A percentile compares a stretch with the other conserved stretches of the same genome.
phyloP scores from a whole-genome alignment of 2,113 vertebrate genomes.

The Percopsis transmontana region DNA sequence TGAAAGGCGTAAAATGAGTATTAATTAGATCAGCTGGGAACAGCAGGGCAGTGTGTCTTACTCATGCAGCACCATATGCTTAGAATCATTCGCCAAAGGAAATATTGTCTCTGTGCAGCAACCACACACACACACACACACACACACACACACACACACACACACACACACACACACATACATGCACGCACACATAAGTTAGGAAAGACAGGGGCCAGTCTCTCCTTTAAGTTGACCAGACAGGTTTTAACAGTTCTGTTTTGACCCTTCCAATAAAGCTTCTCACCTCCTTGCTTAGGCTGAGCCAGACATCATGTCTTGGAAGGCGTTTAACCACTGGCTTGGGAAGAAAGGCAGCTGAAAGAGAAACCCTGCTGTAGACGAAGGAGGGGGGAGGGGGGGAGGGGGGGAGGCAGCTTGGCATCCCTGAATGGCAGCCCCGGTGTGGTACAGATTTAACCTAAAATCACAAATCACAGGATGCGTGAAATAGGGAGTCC shows the following conservation, averaged over 20 bases:
- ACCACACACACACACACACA: constrained; percentile 36
- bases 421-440: constrained; percentile 46
- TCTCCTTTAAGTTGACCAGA: constrained; percentile 34
- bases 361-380: constrained; percentile 51
- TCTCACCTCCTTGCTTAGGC: constrained; percentile 45
- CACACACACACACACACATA: constrained; percentile 19
- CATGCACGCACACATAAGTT: constrained; percentile 31
- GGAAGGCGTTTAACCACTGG: constrained; percentile 46
- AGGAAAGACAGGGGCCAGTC: constrained; percentile 26
- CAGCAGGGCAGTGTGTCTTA: constrained; percentile 54
- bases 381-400: background rate
- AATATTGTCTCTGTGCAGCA: constrained; percentile 53
- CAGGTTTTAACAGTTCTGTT: constrained; percentile 54
- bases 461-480: constrained; percentile 24
- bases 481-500: background rate
- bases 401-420: background rate
- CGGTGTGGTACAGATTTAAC: constrained; percentile 39
- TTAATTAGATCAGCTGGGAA: constrained; percentile 73
- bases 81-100: constrained; percentile 63
- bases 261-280: constrained; percentile 52
- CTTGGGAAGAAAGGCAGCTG: constrained; percentile 47
- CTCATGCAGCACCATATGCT: constrained; percentile 63
- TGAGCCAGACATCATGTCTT: constrained; percentile 65
- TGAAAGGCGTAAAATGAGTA: constrained; percentile 63
- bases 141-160: constrained; percentile 19